phyloP scores from a whole-genome alignment of 1,140 invertebrate species.

The Lethrus apterus region DNA sequence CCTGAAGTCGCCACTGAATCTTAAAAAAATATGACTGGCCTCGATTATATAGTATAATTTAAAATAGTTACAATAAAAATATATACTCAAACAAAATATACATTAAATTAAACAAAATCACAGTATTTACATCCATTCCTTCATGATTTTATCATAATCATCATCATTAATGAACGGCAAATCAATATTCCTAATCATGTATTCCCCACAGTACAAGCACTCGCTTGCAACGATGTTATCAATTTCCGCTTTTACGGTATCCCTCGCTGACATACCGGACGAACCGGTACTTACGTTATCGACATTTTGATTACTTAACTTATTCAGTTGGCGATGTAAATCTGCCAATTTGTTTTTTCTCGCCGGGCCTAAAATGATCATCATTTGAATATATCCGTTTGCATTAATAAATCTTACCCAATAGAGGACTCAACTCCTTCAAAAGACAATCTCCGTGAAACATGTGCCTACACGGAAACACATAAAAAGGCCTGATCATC shows the following conservation, averaged over 20 bases:
- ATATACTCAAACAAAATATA: too few species aligned
- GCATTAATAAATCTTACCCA: constrained; percentile 43
- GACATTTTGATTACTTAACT: constrained; percentile 40
- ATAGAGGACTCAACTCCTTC: constrained; percentile 64
- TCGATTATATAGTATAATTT: too few species aligned
- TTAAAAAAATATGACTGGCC: too few species aligned
- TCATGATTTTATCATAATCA: constrained; percentile 73
- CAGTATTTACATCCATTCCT: constrained; percentile 66
- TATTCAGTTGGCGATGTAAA: constrained; percentile 55
- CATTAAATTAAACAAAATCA: constrained; percentile 3
- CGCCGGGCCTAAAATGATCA: too few species aligned
- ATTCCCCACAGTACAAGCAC: constrained; percentile 88
- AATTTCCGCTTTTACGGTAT: constrained; percentile 70
- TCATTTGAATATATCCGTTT: constrained; percentile 36
- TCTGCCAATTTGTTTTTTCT: constrained; percentile 53
- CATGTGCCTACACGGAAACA: constrained; percentile 90
- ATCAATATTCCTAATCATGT: constrained; percentile 84
- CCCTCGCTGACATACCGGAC: constrained; percentile 52
- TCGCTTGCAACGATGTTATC: constrained; percentile 87
- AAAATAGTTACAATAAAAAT: too few species aligned
- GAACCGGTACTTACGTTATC: constrained; percentile 50
- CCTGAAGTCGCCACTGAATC: too few species aligned
- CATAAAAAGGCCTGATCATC: constrained; percentile 79
- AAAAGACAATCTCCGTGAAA: constrained; percentile 94
- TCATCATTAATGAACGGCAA: constrained; percentile 75